phyloP scores from a whole-genome alignment of 1,140 invertebrate species.

The Fopius arisanus region DNA sequence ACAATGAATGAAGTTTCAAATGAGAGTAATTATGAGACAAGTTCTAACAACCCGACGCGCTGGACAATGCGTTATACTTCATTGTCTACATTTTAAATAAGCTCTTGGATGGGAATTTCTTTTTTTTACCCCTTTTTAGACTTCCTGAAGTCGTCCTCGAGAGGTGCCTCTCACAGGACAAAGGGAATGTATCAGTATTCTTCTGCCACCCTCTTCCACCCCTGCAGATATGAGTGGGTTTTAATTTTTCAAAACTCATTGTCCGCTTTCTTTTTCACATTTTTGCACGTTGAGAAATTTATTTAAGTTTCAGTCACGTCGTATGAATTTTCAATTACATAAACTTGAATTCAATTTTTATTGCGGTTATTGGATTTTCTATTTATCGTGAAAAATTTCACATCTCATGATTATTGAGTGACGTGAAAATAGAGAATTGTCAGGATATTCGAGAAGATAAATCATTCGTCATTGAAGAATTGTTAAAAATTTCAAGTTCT shows the following conservation, averaged over 20 bases:
- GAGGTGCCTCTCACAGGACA: not conserved
- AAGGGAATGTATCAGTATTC: not conserved
- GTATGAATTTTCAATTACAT: too few species aligned
- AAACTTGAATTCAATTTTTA: too few species aligned
- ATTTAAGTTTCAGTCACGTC: too few species aligned
- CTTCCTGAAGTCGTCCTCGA: not conserved
- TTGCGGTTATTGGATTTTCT: too few species aligned
- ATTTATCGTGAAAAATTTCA: too few species aligned
- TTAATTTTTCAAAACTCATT: not conserved
- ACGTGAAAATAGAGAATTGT: too few species aligned
- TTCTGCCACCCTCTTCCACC: not conserved
- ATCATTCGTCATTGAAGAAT: too few species aligned
- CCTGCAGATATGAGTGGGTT: not conserved
- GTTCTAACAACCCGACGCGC: conserved; percentile 4
- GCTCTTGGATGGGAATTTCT: not conserved
- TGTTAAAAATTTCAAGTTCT: too few species aligned
- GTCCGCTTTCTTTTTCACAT: not conserved
- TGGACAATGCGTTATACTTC: conserved; percentile 17
- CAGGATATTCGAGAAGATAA: too few species aligned
- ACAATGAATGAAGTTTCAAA: conserved; percentile 1
- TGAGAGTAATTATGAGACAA: conserved; percentile 26
- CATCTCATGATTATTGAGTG: too few species aligned
- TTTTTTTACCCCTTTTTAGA: not conserved
- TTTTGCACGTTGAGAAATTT: too few species aligned
- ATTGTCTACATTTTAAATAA: conserved; percentile 16